Evolutionary conservation across 2,113 vertebrate genomes (phyloP), one percentile per base, ranked within the genome.

Genomic region (Hirundichthys speculiger): DNA sequence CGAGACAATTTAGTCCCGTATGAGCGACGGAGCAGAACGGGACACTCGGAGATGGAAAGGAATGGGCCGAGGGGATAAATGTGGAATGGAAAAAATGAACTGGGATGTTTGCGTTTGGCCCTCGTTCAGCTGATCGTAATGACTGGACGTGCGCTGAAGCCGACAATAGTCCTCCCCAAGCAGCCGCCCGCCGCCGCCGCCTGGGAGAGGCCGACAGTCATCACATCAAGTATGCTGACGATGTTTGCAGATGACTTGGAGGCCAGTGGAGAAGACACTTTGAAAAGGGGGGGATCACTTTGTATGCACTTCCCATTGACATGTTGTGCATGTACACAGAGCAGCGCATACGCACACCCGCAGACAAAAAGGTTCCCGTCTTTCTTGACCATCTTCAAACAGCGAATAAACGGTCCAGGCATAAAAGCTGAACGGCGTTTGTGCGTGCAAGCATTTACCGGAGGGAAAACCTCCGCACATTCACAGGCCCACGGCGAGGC

Each of bases 171-270:
- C 30, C 51, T 27, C 49, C 3, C 38, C 80, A 87, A 86, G 83
- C 62, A 66, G 61, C 73, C 61, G 61, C 72, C 73, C 61, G 61
- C 72, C 24, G 22, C 47, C 13, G 61, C 34, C 67, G 80, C 75
- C 53, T 65, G 73, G 65, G 54, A 83, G 49, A 61, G 53, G 58
- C 62, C 25, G 67, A 79, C 68, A 56, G 75, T 30, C 80, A 50
- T 52, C 20, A 18, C 74, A 73, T 45, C 5, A 2, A 73, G 43
- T 53, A 71, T 69, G 79, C 73, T 90, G 89, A 89, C 62, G 65
- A 73, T 79, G 87, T 90, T 83, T 83, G 82, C 83, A 87, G 79
- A 89, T 86, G 80, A 82, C 46, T 73, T 1, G 43, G 54, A 65
- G 52, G 60, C 54, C 59, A 19, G 41, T 41, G 69, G 60, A 20